Evolutionary conservation across 2,888 invertebrate species (phyloP), one percentile per base, ranked within the genome.

Genomic region (Sycophila texana): DNA sequence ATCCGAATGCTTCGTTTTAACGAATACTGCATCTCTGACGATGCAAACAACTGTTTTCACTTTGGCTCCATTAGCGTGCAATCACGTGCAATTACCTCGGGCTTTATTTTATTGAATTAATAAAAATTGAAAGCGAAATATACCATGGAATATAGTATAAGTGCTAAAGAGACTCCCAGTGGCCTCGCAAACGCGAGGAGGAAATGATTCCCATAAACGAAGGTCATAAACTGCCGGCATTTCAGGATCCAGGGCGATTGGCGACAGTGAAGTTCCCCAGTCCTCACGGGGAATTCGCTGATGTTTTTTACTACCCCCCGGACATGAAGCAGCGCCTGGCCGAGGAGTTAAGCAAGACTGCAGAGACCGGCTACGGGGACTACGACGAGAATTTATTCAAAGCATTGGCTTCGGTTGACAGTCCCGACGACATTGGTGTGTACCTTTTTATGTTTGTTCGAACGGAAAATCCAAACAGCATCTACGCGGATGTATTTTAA

Each of bases 261-360:
- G 84, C 97, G 49, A 94, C 95, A 84, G 95, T 97, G 47, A 95
- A 95, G 83, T 97, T 95, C 86, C 92, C 91, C 7, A 93, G 95
- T 86, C 92, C 92, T 0, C 91, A 92, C 80, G 93, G 94, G 2
- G 93, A 94, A 83, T 96, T 94, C 87, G 95, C 96, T n/a, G 96
- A 96, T 86, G 96, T 96, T 91, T 92, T 95, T 18, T 96, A 95
- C 88, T 95, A 93, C 88, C 96, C 96, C 30, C 95, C 75, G 86
- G 92, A 83, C 7, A 76, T 63, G 63, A 68, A 53, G 30, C 68
- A 53, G 58, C 60, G 47, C 51, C 70, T 58, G 22, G 61, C 47
- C 1, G 72, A 75, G 16, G 77, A 70, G 51, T 72, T 39, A 22
- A 60, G 67, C 12, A 78, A 51, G 49, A 68, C 22, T 18, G 63